Evolutionary conservation across 2,113 vertebrate genomes (phyloP), one percentile per base, ranked within the genome.

Genomic region (Callipepla squamata): DNA sequence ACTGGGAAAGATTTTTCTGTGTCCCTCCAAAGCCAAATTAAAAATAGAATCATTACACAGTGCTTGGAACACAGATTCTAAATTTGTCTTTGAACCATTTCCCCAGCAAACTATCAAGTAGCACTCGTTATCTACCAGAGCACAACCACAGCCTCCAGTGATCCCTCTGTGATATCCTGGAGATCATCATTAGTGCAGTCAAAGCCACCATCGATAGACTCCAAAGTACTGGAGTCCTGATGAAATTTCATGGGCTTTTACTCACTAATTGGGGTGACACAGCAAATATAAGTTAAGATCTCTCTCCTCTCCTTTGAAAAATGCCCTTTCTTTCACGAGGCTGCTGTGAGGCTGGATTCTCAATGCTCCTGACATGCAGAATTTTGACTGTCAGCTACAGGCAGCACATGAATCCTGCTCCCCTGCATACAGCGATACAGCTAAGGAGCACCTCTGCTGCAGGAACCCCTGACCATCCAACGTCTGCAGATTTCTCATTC

Each of bases 181-280:
- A 97, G 89, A 44, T 89, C 91, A 22, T 95, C 97, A 0, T 34
- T 32, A 15, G 88, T 96, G 67, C 97, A 61, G 79, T 96, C 97
- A 59, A 96, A 88, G 21, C 95, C 96, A 13, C 96, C 96, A 17
- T 66, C 94, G 63, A 97, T 23, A 3, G 96, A 93, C 19, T 77
- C 97, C 98, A 7, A 98, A 98, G 85, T 97, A 97, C 13, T 23
- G 80, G 20, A 97, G 96, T 59, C 92, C 80, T 30, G 42, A 20
- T 59, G 79, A 83, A n/a, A 95, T 38, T 1, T 70, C 45, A 4
- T 83, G 96, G 21, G 96, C 93, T 68, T 61, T 94, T 77, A 97
- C 91, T 72, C 85, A 48, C 97, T 97, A 81, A 30, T 26, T 40
- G 40, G 40, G 38, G 45, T 25, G 6, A 77, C 5, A 18, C 7